Conservation (phyloP, 2,888 invertebrate genomes). For the Fragum whitleyi region DNA sequence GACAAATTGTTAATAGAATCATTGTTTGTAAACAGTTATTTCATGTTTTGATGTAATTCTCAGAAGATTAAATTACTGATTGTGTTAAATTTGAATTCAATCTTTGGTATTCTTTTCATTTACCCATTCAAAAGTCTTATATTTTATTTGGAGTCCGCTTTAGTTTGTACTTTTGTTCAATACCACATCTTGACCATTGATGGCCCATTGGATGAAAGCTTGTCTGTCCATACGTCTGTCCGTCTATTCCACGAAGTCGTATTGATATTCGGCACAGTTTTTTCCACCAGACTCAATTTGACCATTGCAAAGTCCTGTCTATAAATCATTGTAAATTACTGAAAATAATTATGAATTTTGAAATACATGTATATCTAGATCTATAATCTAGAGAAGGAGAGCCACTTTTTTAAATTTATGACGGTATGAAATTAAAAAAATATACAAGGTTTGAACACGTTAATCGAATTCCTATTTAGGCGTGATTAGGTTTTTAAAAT, state of each 20-base stretch:
- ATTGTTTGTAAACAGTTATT: background rate
- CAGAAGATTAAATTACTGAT: background rate
- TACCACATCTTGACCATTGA: background rate
- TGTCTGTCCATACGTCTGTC: background rate
- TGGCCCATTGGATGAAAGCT: background rate
- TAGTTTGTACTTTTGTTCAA: background rate
- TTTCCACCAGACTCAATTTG: no score
- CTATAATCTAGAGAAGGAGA: no score
- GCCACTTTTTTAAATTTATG: no score
- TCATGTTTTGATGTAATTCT: background rate
- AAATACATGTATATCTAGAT: no score
- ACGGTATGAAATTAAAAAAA: no score
- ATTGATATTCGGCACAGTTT: no score
- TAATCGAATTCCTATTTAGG: no score
- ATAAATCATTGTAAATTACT: no score
- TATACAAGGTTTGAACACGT: no score
- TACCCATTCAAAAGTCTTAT: background rate
- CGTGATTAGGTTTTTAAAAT: no score
- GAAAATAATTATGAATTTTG: no score
- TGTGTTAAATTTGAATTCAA: background rate
- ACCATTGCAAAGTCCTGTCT: no score
- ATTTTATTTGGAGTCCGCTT: background rate
- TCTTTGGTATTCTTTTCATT: conserved; percentile 1
- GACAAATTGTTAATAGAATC: background rate
- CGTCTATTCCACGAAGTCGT: background rate